phyloP scores from a whole-genome alignment of 1,140 invertebrate species.

The Lerema accius region DNA sequence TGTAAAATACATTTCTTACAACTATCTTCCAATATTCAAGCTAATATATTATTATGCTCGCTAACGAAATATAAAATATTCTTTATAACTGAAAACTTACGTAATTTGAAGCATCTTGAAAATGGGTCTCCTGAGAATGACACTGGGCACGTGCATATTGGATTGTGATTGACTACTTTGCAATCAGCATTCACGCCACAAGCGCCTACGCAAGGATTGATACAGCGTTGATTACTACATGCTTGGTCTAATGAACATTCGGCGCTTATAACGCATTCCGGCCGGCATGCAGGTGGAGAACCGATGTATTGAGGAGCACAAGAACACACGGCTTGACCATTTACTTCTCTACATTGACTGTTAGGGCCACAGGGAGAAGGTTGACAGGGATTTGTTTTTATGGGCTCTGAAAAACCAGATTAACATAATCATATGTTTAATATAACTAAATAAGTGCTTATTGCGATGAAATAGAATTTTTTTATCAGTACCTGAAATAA shows the following conservation, averaged over 20 bases:
- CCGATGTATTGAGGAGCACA: conserved; percentile 86
- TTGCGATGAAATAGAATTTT: too few species aligned
- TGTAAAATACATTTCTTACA: too few species aligned
- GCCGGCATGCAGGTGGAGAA: conserved; percentile 84
- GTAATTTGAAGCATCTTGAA: conserved; percentile 17
- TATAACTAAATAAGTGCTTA: too few species aligned
- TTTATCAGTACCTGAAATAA: conserved; percentile 83
- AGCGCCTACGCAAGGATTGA: conserved; percentile 85
- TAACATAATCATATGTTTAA: too few species aligned
- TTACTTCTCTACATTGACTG: conserved; percentile 87
- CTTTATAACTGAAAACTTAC: conserved; percentile 22
- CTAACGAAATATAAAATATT: too few species aligned
- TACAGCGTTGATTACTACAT: conserved; percentile 84
- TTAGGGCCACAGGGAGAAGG: conserved; percentile 87
- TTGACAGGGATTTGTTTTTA: conserved; percentile 77
- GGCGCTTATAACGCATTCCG: conserved; percentile 84
- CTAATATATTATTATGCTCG: too few species aligned
- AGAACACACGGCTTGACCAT: conserved; percentile 85
- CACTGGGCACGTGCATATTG: conserved; percentile 85
- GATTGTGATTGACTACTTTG: conserved; percentile 86
- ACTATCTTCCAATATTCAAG: too few species aligned
- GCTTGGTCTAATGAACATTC: conserved; percentile 84
- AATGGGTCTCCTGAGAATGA: conserved; percentile 83
- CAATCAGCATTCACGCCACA: conserved; percentile 86
- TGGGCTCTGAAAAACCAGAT: conserved; percentile 60